These are phyloP conservation scores for Acanthurus lineatus DNA, from an alignment of 2,797 vertebrate species.

Conservation along the genomic window DNA sequence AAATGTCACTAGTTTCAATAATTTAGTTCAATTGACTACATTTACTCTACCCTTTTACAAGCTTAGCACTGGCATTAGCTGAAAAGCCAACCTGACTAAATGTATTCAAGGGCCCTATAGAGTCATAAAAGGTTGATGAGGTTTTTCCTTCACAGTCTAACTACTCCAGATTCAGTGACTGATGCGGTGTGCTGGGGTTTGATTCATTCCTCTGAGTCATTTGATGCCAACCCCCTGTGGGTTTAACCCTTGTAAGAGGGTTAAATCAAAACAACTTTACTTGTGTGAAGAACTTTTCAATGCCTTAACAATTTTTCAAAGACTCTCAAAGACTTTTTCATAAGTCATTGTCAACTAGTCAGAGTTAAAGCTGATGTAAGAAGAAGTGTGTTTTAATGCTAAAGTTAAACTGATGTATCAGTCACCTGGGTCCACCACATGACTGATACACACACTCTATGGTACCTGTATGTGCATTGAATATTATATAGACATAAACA, in stretches of 20 bases:
- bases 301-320: constrained; percentile 40
- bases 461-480: constrained; percentile 23
- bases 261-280: constrained; percentile 61
- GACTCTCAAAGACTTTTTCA: constrained; percentile 26
- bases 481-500: constrained; percentile 30
- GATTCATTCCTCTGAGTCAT: constrained; percentile 53
- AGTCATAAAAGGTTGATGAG: constrained; percentile 22
- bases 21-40: too few species aligned
- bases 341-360: constrained; percentile 28
- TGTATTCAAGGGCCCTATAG: background rate
- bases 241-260: constrained; percentile 39
- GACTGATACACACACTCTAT: constrained; percentile 3
- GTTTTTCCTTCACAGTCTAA: constrained; percentile 18
- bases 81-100: constrained; percentile 1
- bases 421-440: background rate
- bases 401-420: background rate
- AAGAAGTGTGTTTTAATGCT: background rate
- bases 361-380: background rate
- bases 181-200: constrained; percentile 15
- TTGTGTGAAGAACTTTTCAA: constrained; percentile 45
- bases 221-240: constrained; percentile 31
- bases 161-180: constrained; percentile 13
- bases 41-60: background rate
- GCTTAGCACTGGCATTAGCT: constrained; percentile 1
- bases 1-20: too few species aligned